phyloP scores from a whole-genome alignment of 1,140 invertebrate species.

The Drosophila nannoptera region DNA sequence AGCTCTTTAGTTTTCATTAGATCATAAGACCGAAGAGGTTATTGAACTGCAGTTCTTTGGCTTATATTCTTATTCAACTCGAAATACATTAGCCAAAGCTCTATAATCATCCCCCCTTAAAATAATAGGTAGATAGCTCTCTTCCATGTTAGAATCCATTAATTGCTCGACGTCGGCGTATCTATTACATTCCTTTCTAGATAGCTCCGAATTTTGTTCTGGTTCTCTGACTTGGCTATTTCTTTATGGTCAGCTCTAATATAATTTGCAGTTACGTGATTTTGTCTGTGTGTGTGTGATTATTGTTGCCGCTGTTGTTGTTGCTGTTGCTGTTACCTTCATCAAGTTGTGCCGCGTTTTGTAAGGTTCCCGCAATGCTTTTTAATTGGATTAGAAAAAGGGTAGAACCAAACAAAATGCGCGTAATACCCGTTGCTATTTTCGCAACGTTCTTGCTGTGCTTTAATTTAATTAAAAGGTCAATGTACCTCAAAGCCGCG shows the following conservation, averaged over 20 bases:
- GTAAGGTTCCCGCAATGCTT: conserved; percentile 48
- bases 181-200: conserved; percentile 5
- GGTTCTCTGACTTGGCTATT: conserved; percentile 15
- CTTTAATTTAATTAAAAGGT: conserved; percentile 60
- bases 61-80: too few relatives aligned
- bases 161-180: conserved; percentile 6
- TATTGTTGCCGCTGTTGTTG: conserved; percentile 6
- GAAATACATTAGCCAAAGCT: too few relatives aligned
- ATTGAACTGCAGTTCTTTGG: too few relatives aligned
- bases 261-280: conserved; percentile 38
- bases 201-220: not conserved
- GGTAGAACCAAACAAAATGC: conserved; percentile 47
- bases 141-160: conserved; percentile 1
- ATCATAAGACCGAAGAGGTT: not conserved
- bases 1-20: not conserved
- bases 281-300: conserved; percentile 7
- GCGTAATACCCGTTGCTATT: conserved; percentile 56
- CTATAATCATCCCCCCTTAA: not conserved
- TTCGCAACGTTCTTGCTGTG: conserved; percentile 37
- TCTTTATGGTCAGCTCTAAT: conserved; percentile 31
- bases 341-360: conserved; percentile 16
- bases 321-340: conserved; percentile 3
- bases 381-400: conserved; percentile 56
- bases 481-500: conserved; percentile 34
- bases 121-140: not conserved